phyloP scores from a whole-genome alignment of 1,140 invertebrate genomes.

The Aculops lycopersici region DNA sequence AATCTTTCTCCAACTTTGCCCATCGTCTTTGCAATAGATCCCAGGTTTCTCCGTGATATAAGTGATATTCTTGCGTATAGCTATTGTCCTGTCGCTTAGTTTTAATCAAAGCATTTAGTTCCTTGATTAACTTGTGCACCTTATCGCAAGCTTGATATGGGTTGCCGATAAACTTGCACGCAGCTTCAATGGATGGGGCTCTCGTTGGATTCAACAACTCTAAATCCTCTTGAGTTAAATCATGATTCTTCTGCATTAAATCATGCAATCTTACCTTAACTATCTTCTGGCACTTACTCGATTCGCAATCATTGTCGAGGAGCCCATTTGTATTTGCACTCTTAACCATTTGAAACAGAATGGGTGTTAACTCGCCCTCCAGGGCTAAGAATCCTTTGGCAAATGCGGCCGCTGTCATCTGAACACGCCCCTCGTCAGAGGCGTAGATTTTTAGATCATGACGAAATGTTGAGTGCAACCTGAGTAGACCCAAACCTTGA shows the following conservation, averaged over 20 bases:
- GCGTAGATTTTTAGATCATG: slow-evolving; percentile 99
- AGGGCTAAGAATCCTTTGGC: slow-evolving; percentile 78
- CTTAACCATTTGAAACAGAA: slow-evolving; percentile 98
- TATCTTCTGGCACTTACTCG: slow-evolving; percentile 72
- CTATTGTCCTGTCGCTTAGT: slow-evolving; percentile 27
- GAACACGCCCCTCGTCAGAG: slow-evolving; percentile 71
- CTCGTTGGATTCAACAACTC: slow-evolving; percentile 52
- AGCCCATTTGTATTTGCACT: slow-evolving; percentile 93
- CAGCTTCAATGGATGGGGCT: slow-evolving; percentile 36
- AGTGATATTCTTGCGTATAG: slow-evolving; percentile 38
- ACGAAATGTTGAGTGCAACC: slow-evolving; percentile 85
- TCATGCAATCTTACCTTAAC: slow-evolving; percentile 76
- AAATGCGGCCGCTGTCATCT: slow-evolving; percentile 94
- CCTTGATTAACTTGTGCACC: slow-evolving; percentile 50
- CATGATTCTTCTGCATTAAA: slow-evolving; percentile 55
- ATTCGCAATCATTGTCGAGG: slow-evolving; percentile 86
- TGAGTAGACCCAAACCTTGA: slow-evolving; percentile 57
- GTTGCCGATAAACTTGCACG: slow-evolving; percentile 60
- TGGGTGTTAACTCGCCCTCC: slow-evolving; percentile 91
- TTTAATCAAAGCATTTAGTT: slow-evolving; percentile 45
- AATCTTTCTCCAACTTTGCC: slow-evolving; percentile 97
- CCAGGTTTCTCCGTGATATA: slow-evolving; percentile 97
- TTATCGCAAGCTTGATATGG: slow-evolving; percentile 68
- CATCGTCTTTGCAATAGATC: slow-evolving; percentile 86
- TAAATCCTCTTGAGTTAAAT: slow-evolving; percentile 54